Conservation (phyloP, 2,797 vertebrate genomes). For the Eulemur rubriventer region DNA sequence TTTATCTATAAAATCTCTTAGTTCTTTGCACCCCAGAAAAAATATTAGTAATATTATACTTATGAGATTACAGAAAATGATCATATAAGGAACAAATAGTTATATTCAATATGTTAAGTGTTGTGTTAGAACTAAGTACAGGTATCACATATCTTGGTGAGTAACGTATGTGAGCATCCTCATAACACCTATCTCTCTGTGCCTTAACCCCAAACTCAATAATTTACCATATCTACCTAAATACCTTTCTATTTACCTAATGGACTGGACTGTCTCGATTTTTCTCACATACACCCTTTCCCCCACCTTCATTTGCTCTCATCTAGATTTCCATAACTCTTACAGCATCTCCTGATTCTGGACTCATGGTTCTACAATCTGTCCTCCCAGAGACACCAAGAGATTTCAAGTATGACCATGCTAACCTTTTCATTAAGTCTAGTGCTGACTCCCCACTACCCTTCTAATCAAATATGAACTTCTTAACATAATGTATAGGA, state of each 20-base stretch:
- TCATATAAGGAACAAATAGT: background rate
- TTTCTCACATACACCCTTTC: background rate
- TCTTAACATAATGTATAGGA: background rate
- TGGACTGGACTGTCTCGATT: background rate
- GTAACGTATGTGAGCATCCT: background rate
- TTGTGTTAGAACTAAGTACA: background rate
- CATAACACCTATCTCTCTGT: background rate
- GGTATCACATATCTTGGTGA: background rate
- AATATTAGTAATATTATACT: background rate
- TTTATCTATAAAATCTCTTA: slow-evolving; percentile 25
- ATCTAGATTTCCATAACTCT: background rate
- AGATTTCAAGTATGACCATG: background rate
- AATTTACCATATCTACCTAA: background rate
- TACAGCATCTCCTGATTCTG: background rate
- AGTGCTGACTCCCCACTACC: background rate
- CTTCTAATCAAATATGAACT: background rate
- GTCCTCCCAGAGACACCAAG: background rate
- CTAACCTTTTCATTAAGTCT: background rate
- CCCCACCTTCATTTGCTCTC: background rate
- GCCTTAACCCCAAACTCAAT: background rate
- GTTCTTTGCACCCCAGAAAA: background rate
- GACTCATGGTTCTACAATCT: background rate
- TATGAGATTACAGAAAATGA: background rate
- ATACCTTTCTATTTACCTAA: background rate
- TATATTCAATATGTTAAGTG: background rate